Conservation (phyloP, 1,140 invertebrate species). For the Dreissena polymorpha region DNA sequence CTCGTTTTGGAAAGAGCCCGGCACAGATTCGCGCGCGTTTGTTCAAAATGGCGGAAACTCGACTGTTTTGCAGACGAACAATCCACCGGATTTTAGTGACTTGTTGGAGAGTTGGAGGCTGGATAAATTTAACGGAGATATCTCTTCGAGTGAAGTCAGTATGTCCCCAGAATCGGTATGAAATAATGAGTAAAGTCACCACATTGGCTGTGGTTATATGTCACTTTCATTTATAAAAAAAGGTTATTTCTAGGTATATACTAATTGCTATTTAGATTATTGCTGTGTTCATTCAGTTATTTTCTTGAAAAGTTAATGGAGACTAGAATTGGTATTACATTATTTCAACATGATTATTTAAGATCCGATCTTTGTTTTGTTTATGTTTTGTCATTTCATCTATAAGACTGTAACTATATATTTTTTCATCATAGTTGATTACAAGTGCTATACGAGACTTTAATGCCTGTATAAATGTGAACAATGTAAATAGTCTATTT, state of each 20-base stretch:
- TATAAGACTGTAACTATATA: too few species aligned
- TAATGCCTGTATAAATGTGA: too few species aligned
- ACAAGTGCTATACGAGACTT: too few species aligned
- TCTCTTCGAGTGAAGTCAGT: constrained; percentile 68
- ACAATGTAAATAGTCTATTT: too few species aligned
- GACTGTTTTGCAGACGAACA: constrained; percentile 36
- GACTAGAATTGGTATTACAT: not conserved
- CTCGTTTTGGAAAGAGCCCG: constrained; percentile 73
- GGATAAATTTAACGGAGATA: constrained; percentile 60
- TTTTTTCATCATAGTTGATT: too few species aligned
- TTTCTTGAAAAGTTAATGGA: not conserved
- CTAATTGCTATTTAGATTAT: not conserved
- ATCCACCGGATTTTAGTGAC: constrained; percentile 74
- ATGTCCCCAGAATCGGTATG: constrained; percentile 54
- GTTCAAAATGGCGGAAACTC: constrained; percentile 22
- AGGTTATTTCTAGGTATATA: not conserved
- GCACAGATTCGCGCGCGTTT: constrained; percentile 34
- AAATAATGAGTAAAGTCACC: not conserved
- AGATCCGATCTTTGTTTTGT: too few species aligned
- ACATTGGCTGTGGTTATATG: constrained; percentile 43
- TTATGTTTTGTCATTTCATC: too few species aligned
- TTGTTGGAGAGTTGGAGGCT: constrained; percentile 72
- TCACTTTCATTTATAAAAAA: not conserved
- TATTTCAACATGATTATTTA: too few species aligned
- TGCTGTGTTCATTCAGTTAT: not conserved